Evolutionary conservation across 2,888 invertebrate genomes (phyloP).

Genomic region (Tenodera sinensis): DNA sequence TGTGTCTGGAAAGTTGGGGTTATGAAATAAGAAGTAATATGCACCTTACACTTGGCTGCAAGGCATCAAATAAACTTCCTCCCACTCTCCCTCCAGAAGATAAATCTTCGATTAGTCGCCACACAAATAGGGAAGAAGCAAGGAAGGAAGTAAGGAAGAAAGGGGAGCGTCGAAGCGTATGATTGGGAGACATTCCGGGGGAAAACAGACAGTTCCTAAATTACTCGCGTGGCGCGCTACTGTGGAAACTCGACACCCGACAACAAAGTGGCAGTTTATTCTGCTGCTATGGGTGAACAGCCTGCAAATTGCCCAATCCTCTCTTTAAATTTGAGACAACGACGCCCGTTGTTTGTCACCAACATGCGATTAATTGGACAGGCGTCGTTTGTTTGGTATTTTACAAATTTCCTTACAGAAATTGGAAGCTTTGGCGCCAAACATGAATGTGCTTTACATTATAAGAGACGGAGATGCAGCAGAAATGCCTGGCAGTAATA

Average conservation of each 20-base stretch:
- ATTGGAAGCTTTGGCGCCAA: not conserved
- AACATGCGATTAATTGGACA: not conserved
- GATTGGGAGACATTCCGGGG: not conserved
- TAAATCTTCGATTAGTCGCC: conserved; percentile 11
- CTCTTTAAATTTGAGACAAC: not conserved
- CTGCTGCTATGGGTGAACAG: not conserved
- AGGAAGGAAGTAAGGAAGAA: not conserved
- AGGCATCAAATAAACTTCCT: not conserved
- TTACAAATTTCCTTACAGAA: not conserved
- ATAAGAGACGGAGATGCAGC: not conserved
- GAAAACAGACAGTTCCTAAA: not conserved
- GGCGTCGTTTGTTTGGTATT: not conserved
- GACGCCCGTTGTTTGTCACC: not conserved
- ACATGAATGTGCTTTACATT: not conserved
- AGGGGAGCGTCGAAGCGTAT: not conserved
- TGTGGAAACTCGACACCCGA: not conserved
- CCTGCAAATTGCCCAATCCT: not conserved
- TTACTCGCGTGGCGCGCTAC: not conserved
- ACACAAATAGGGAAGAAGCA: not conserved
- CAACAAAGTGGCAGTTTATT: not conserved
- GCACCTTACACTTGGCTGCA: not conserved
- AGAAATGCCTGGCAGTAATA: too few species aligned
- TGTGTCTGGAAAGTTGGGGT: not conserved
- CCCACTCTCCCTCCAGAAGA: not conserved
- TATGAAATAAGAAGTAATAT: not conserved